A percentile compares a stretch with the other conserved stretches of the same genome.
Evolutionary conservation across 1,140 invertebrate species (phyloP).

Genomic region (Pomacea maculata): DNA sequence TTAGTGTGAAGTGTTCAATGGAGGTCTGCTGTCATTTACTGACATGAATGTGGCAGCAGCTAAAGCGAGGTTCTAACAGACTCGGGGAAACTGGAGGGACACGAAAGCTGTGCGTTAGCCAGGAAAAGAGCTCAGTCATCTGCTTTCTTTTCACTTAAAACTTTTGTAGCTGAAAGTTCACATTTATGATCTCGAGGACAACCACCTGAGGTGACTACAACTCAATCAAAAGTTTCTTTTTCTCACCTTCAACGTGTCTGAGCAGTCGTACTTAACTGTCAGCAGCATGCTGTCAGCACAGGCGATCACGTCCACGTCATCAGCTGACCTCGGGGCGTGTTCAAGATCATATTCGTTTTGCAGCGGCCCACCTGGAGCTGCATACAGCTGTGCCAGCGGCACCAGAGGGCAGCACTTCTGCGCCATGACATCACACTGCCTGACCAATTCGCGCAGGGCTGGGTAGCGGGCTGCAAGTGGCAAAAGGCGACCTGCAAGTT

Average conservation of each 20-base stretch:
- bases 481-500: conserved; percentile 57
- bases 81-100: too few species aligned
- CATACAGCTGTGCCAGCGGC: conserved; percentile 68
- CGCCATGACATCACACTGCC: conserved; percentile 68
- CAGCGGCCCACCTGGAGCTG: conserved; percentile 52
- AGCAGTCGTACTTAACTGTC: conserved; percentile 47
- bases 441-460: conserved; percentile 49
- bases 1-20: too few species aligned
- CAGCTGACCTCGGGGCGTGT: conserved; percentile 25
- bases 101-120: too few species aligned
- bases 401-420: conserved; percentile 78
- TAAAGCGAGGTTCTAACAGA: too few species aligned
- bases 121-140: too few species aligned
- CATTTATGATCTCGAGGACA: too few species aligned
- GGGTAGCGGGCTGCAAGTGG: conserved; percentile 47
- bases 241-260: conserved; percentile 36
- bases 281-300: conserved; percentile 49
- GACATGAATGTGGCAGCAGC: too few species aligned
- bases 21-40: too few species aligned
- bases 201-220: too few species aligned
- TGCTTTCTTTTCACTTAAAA: too few species aligned
- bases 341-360: conserved; percentile 51
- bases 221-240: too few species aligned
- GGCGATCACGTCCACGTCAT: conserved; percentile 49
- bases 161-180: too few species aligned